These are phyloP conservation scores for Pharmacophagus antenor DNA, from an alignment of 2,888 invertebrate species.

Conservation along the genomic window DNA sequence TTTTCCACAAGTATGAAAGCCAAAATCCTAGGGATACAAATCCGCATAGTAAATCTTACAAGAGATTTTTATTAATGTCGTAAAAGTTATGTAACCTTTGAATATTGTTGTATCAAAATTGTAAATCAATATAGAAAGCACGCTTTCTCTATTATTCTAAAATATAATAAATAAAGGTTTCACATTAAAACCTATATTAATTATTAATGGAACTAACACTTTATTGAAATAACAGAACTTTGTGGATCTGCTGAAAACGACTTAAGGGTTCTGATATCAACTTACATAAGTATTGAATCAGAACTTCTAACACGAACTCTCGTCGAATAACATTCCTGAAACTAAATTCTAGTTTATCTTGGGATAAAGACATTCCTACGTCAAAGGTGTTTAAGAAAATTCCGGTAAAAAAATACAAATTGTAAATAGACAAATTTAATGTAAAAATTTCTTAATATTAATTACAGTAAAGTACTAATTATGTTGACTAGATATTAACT, in stretches of 20 bases:
- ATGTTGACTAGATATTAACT: slow-evolving; percentile 69
- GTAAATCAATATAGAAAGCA: no score
- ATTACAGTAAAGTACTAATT: slow-evolving; percentile 64
- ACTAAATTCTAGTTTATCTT: not conserved
- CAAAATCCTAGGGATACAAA: no score
- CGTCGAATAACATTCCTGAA: not conserved
- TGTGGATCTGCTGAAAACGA: not conserved
- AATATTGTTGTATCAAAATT: no score
- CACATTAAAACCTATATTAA: no score
- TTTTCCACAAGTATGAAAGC: no score
- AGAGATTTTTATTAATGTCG: no score
- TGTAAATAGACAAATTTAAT: slow-evolving; percentile 78
- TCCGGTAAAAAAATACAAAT: slow-evolving; percentile 50
- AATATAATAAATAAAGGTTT: no score
- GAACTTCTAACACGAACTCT: not conserved
- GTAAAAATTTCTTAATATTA: slow-evolving; percentile 78
- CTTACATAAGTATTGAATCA: not conserved
- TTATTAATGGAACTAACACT: not conserved
- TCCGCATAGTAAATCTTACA: no score
- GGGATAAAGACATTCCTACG: not conserved
- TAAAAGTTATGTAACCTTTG: no score
- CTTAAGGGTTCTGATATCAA: slow-evolving; percentile 2
- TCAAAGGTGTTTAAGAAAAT: not conserved
- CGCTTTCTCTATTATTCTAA: no score
- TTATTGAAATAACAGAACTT: not conserved